phyloP scores from a whole-genome alignment of 2,888 invertebrate species.

The Drosophila buzzatii region DNA sequence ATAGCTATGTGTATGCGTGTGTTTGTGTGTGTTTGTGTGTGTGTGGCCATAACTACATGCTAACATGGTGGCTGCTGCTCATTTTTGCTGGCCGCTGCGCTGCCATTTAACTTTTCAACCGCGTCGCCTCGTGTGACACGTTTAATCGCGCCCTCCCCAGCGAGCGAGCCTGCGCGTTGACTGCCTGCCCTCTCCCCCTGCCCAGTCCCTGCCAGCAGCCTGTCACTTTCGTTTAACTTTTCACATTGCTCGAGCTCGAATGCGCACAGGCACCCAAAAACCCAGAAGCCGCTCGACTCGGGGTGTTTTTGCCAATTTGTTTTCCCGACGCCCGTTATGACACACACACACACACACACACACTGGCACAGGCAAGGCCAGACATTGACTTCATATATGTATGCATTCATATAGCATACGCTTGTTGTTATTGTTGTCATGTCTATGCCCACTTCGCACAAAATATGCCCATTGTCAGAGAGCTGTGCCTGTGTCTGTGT shows the following conservation, averaged over 20 bases:
- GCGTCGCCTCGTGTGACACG: conserved; percentile 74
- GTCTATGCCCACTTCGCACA: conserved; percentile 73
- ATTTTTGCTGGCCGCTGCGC: conserved; percentile 51
- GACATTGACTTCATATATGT: conserved; percentile 55
- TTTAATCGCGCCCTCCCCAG: conserved; percentile 69
- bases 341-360: conserved; percentile 47
- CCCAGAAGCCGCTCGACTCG: conserved; percentile 46
- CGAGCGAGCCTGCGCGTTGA: conserved; percentile 58
- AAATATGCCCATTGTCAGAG: conserved; percentile 72
- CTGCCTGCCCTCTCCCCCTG: conserved; percentile 19
- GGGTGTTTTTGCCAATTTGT: conserved; percentile 79
- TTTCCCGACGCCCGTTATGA: conserved; percentile 75
- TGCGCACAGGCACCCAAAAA: conserved; percentile 34
- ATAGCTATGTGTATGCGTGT: conserved; percentile 9
- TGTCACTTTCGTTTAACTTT: conserved; percentile 81
- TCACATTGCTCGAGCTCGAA: conserved; percentile 49
- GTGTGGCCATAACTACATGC: conserved; percentile 67
- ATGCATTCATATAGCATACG: conserved; percentile 30
- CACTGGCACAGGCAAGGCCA: conserved; percentile 41
- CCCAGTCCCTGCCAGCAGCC: too few relatives aligned
- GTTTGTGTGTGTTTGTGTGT: conserved; percentile 40
- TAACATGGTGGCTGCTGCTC: conserved; percentile 76
- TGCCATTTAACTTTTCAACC: conserved; percentile 80
- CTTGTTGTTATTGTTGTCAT: conserved; percentile 69
- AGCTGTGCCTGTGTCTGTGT: conserved; percentile 23